A percentile compares a stretch with the other conserved stretches of the same genome.
Conservation (phyloP, 2,888 invertebrate species). For the Cephus sareptanus region DNA sequence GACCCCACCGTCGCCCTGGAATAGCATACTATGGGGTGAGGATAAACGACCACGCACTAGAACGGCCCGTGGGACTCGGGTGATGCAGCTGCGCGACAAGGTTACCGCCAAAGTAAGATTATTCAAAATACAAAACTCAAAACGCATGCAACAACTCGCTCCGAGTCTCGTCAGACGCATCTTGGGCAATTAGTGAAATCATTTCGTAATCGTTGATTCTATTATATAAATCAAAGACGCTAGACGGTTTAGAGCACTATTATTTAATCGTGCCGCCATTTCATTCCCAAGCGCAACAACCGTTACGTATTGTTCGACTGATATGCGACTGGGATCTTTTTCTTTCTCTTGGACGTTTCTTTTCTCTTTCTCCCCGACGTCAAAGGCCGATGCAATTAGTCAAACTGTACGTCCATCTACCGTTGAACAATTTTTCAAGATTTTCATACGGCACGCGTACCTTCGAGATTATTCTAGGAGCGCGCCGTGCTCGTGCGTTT, state of each 20-base stretch:
- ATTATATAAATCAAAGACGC: neutral
- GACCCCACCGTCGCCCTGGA: conserved; percentile 68
- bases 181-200: neutral
- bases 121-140: neutral
- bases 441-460: neutral
- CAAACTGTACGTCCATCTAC: neutral
- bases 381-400: neutral
- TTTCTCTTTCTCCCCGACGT: conserved; percentile 10
- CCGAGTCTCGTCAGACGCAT: neutral
- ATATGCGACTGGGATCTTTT: conserved; percentile 4
- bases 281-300: conserved; percentile 41
- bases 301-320: conserved; percentile 39
- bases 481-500: neutral
- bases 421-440: neutral
- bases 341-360: conserved; percentile 18
- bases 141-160: neutral
- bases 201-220: neutral
- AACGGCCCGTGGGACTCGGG: conserved; percentile 31
- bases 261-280: conserved; percentile 40
- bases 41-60: conserved; percentile 31
- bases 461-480: neutral
- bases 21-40: conserved; percentile 63
- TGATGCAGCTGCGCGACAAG: conserved; percentile 38
- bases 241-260: conserved; percentile 17
- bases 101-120: conserved; percentile 46